Base-by-base conservation (phyloP, 2,797 vertebrate species). In the Smutsia gigantea region DNA sequence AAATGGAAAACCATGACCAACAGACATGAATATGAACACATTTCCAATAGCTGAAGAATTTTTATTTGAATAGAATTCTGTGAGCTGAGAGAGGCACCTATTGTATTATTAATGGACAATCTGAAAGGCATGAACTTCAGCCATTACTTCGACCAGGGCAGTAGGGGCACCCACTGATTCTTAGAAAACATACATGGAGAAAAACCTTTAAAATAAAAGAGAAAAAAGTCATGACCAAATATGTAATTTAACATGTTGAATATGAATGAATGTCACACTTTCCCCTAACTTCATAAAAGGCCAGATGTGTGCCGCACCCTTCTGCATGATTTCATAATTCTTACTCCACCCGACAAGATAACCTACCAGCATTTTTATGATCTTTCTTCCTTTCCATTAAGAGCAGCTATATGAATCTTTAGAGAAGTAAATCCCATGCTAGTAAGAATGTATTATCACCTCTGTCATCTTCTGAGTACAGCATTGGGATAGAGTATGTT, bases 321-420 rank as follows among this genome's bases (percentile, higher is more conserved):
- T 77, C 64, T 92, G 93, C 64, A 97, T 98, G 97, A 97, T 93
- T 97, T 98, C 95, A 95, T 97, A 96, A 93, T 93, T 90, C 92
- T 97, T 72, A 92, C 96, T 94, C 95, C 97, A 97, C 97, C 96
- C 93, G 0, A 95, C 51, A 5, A 96, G 97, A 97, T 97, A 97
- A 97, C 93, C 93, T 94, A 97, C 71, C 31, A 94, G 17, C 34
- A 69, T 93, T 94, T 96, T 96, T 88, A 97, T 86, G 37, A 93
- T 94, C 34, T 75, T 69, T 87, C 63, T 94, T 94, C 75, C 53
- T 95, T 92, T 87, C 81, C 77, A 93, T 93, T 64, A 88, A 95
- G 90, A 97, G 27, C 61, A 51, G 53, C 92, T 92, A 90, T 18
- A 85, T 68, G 92, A 92, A 87, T 57, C 87, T 93, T 92, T 82